Evolutionary conservation across 2,888 invertebrate species (phyloP).

Genomic region (Hoplodrina blanda): DNA sequence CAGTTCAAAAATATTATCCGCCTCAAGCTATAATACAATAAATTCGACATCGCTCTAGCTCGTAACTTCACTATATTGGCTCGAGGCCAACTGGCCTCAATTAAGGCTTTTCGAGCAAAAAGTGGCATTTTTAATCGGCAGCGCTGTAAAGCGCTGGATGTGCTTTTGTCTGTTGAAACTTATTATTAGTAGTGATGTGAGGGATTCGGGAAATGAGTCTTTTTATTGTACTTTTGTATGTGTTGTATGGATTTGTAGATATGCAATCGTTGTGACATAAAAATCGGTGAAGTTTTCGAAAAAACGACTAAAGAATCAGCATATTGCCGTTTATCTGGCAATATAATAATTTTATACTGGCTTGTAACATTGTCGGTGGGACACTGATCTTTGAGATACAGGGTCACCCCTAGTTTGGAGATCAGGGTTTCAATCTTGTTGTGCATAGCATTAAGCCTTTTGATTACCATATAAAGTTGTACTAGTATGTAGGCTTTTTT

Average conservation of each 20-base stretch:
- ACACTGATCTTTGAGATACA: too few species aligned
- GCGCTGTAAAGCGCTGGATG: slow-evolving; percentile 17
- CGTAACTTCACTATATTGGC: slow-evolving; percentile 37
- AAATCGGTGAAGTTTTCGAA: too few species aligned
- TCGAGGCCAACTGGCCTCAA: slow-evolving; percentile 52
- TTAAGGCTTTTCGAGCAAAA: slow-evolving; percentile 54
- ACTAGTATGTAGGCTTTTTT: too few species aligned
- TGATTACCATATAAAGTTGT: too few species aligned
- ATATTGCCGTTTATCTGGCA: too few species aligned
- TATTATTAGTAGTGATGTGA: slow-evolving; percentile 34
- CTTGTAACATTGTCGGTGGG: too few species aligned
- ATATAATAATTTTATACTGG: too few species aligned
- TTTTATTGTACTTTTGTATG: neutral
- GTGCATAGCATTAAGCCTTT: too few species aligned
- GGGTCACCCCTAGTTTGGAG: too few species aligned
- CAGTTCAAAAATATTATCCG: slow-evolving; percentile 11
- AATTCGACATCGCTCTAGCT: slow-evolving; percentile 41
- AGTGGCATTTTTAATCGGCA: slow-evolving; percentile 55
- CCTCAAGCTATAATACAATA: slow-evolving; percentile 29
- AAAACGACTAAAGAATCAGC: too few species aligned
- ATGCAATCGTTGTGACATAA: too few species aligned
- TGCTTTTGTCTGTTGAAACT: slow-evolving; percentile 32
- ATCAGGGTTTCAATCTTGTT: too few species aligned
- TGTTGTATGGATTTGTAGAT: neutral
- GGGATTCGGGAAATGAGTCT: neutral